Base-by-base conservation (phyloP, 2,797 vertebrate species). In the Enteromius argenteus region DNA sequence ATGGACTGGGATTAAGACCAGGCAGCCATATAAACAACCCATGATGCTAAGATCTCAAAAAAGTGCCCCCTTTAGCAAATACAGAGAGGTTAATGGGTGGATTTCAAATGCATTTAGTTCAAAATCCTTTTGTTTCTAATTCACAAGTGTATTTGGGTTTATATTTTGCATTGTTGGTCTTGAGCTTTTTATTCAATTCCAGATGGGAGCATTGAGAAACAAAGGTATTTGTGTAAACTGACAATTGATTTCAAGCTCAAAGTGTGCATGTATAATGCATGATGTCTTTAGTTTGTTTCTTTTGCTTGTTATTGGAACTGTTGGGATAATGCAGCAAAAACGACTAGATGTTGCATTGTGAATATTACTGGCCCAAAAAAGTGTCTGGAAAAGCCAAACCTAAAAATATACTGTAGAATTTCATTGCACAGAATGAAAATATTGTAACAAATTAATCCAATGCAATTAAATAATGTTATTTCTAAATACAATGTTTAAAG, bases 101-200 rank as follows among this genome's bases (percentile, higher is more conserved):
- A 88, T 88, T 85, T 68, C 67, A 80, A 89, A 83, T 67, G 81
- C 56, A 88, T 89, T 46, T 62, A 84, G 83, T 71, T 91, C 85
- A 87, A 89, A 79, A 85, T 81, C 42, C 79, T 87, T 79, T 80
- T 73, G 60, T 49, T 46, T 32, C 17, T 58, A 81, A 44, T 32
- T 68, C 56, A 42, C 35, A 66, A 76, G 44, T 46, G 51, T 27
- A 80, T 53, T 21, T 56, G 49, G 35, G 23, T 7, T 64, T 32
- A 60, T 13, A 60, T 15, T 77, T 27, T 15, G 39, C 42, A 68
- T 78, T 46, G 56, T 64, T 80, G 37, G 7, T 51, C 1, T 53
- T 42, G 9, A 56, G 30, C 62, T 44, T 51, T 58, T 32, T 13
- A n/a, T 72, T 69, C 21, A 19, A 76, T 49, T 69, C 35, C 62